Evolutionary conservation across 2,888 invertebrate species (phyloP).

Genomic region (Drosophila longiperda): DNA sequence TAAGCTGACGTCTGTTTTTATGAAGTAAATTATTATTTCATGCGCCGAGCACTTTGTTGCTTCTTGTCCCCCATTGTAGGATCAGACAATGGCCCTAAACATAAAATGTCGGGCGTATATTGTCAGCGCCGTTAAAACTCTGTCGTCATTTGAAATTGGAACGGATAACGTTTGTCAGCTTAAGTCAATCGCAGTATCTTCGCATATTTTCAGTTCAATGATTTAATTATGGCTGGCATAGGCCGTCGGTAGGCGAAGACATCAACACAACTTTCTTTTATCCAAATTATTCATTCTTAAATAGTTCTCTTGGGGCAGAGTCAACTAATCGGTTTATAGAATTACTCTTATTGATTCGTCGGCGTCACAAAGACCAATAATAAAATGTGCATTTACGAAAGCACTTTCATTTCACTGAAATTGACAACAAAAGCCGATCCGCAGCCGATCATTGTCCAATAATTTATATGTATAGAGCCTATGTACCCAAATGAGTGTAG

Average conservation of each 20-base stretch:
- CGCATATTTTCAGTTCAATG: constrained; percentile 68
- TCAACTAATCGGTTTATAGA: constrained; percentile 74
- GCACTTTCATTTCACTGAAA: constrained; percentile 39
- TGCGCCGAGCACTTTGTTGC: constrained; percentile 67
- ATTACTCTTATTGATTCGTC: constrained; percentile 59
- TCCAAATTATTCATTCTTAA: constrained; percentile 73
- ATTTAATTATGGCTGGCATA: constrained; percentile 64
- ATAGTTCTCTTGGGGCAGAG: constrained; percentile 24
- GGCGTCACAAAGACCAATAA: constrained; percentile 52
- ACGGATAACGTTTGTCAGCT: constrained; percentile 77
- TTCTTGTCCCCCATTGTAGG: constrained; percentile 56
- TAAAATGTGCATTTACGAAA: constrained; percentile 56
- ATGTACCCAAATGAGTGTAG: constrained; percentile 23
- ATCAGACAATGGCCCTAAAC: constrained; percentile 52
- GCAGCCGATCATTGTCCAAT: background rate
- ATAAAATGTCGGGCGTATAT: constrained; percentile 58
- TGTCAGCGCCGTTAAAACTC: constrained; percentile 74
- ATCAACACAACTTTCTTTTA: constrained; percentile 65
- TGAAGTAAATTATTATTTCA: constrained; percentile 78
- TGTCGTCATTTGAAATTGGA: constrained; percentile 82
- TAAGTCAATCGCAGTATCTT: constrained; percentile 60
- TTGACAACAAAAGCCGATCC: constrained; percentile 14
- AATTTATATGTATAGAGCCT: constrained; percentile 4
- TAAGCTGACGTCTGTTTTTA: constrained; percentile 76
- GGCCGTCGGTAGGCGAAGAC: constrained; percentile 26